Conservation (phyloP, 2,113 vertebrate species). For the Pituophis catenifer region DNA sequence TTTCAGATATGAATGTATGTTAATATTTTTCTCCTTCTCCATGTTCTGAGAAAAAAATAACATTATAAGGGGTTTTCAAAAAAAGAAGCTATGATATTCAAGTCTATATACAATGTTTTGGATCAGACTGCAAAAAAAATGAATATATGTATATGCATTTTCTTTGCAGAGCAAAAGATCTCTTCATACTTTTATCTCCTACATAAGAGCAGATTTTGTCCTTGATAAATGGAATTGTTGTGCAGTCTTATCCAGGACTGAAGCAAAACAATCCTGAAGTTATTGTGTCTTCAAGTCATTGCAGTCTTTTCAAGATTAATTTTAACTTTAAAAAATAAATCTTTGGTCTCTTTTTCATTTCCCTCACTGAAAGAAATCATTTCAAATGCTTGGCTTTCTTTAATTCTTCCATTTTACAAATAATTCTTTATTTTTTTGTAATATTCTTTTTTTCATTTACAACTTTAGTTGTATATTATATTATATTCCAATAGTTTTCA, state of each 20-base stretch:
- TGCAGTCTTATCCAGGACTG: neutral
- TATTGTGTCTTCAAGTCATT: slow-evolving; percentile 6
- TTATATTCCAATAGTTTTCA: neutral
- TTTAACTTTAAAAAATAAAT: neutral
- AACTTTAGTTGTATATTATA: neutral
- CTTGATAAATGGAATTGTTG: slow-evolving; percentile 11
- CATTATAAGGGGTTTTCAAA: slow-evolving; percentile 13
- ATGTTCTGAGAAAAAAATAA: slow-evolving; percentile 43
- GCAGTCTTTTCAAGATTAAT: slow-evolving; percentile 11
- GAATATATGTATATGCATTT: slow-evolving; percentile 8
- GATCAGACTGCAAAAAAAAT: slow-evolving; percentile 18
- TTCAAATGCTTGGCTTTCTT: slow-evolving; percentile 23
- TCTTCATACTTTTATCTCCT: slow-evolving; percentile 24
- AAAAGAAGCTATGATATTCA: neutral
- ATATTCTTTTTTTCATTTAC: neutral
- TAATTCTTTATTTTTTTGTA: neutral
- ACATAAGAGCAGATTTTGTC: slow-evolving; percentile 18
- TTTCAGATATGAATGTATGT: slow-evolving; percentile 44
- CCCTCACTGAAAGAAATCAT: neutral
- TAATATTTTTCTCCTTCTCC: slow-evolving; percentile 8
- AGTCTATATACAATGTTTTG: neutral
- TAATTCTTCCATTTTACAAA: slow-evolving; percentile 7
- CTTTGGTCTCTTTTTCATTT: neutral
- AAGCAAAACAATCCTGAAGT: slow-evolving; percentile 3
- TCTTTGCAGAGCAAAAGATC: neutral